These are phyloP conservation scores for Chymomyza amoena DNA, from an alignment of 2,888 invertebrate species.

Conservation along the genomic window DNA sequence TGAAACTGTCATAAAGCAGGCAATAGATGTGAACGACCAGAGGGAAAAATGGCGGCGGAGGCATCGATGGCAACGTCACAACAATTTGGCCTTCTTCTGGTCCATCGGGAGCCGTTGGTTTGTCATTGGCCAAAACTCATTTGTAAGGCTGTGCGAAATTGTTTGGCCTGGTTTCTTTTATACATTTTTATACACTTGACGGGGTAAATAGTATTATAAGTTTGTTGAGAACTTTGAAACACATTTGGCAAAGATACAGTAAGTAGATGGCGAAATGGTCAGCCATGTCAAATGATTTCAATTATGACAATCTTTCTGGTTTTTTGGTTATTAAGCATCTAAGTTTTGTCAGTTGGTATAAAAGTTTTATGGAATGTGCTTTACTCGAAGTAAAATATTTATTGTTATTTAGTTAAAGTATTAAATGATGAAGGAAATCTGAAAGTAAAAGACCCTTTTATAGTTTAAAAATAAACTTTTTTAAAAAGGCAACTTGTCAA, in stretches of 20 bases:
- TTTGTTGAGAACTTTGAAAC: background rate
- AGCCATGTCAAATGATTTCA: background rate
- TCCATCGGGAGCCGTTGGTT: conserved; percentile 9
- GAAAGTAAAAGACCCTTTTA: no score
- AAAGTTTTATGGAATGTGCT: no score
- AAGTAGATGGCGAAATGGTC: background rate
- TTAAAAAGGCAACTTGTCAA: no score
- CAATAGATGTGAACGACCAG: conserved; percentile 70
- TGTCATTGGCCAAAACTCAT: conserved; percentile 51
- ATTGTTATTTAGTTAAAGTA: no score
- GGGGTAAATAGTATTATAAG: background rate
- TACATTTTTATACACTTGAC: background rate
- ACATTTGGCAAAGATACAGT: background rate
- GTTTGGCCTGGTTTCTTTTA: background rate
- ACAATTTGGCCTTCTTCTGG: conserved; percentile 47
- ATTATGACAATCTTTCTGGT: background rate
- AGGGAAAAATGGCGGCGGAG: conserved; percentile 17
- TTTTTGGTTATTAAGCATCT: background rate
- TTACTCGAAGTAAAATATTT: no score
- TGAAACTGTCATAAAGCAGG: conserved; percentile 73
- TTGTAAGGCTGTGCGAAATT: conserved; percentile 41
- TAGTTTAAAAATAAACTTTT: no score
- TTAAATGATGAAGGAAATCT: no score
- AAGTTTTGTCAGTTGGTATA: no score
- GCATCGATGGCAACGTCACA: background rate